Percentiles rank a stretch among this genome's conserved stretches.
Evolutionary conservation across 2,797 vertebrate species (phyloP).

Genomic region (Enteromius viviparus): DNA sequence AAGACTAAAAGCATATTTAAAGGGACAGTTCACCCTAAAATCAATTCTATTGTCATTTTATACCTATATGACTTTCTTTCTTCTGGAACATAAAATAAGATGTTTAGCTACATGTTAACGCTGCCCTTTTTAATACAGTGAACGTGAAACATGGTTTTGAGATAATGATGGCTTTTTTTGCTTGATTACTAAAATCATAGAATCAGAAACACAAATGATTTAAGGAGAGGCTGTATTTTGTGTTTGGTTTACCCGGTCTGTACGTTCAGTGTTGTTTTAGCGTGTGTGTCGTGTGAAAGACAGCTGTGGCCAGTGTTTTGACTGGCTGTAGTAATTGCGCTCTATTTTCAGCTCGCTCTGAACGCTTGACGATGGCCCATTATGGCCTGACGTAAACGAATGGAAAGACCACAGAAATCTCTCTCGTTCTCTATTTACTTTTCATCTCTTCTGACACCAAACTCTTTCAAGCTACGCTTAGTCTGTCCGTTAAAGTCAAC

Average conservation of each 20-base stretch:
- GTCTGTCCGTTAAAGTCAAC: not conserved
- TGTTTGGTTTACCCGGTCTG: not conserved
- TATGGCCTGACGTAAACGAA: constrained; percentile 9
- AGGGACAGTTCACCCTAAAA: not conserved
- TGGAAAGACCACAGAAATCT: not conserved
- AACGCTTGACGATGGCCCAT: constrained; percentile 15
- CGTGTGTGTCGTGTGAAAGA: constrained; percentile 22
- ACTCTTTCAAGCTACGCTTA: not conserved
- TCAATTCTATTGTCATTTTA: not conserved
- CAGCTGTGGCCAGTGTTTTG: constrained; percentile 45
- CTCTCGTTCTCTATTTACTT: constrained; percentile 8
- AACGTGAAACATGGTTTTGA: not conserved
- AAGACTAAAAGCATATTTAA: not conserved
- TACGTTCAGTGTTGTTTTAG: not conserved
- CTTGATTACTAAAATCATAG: not conserved
- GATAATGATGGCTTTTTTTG: not conserved
- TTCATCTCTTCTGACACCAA: constrained; percentile 7
- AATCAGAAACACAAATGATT: not conserved
- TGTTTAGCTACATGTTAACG: not conserved
- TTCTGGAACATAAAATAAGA: not conserved
- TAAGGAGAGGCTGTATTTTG: not conserved
- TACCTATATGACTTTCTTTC: not conserved
- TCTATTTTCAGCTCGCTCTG: constrained; percentile 40
- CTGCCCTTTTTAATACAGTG: not conserved
- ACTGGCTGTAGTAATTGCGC: constrained; percentile 38